Evolutionary conservation across 1,140 invertebrate species (phyloP).

Genomic region (Apocrypta bakeri): DNA sequence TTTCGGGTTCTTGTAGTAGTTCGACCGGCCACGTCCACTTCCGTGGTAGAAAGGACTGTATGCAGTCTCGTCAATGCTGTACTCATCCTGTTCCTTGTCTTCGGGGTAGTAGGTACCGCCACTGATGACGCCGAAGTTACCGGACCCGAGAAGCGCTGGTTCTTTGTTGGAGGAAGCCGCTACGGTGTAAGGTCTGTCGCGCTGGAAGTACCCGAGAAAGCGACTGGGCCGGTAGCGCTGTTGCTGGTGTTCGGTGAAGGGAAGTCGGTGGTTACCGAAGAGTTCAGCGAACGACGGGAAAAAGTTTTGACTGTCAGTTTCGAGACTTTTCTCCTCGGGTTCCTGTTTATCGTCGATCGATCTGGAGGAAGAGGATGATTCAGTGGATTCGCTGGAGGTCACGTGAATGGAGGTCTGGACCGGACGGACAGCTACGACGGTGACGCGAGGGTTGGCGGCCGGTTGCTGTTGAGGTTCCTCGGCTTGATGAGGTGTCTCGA

Average conservation of each 20-base stretch:
- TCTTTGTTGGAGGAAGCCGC: constrained; percentile 61
- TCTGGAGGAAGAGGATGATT: background rate
- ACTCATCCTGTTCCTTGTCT: constrained; percentile 76
- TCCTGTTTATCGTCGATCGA: background rate
- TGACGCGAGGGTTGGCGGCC: background rate
- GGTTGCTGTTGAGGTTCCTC: background rate
- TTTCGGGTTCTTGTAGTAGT: constrained; percentile 75
- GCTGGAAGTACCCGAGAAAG: constrained; percentile 70
- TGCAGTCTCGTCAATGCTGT: constrained; percentile 69
- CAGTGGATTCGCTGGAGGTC: constrained; percentile 36
- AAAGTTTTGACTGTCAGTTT: constrained; percentile 72
- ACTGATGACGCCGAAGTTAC: constrained; percentile 90
- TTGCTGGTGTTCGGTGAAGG: constrained; percentile 67
- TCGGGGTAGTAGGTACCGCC: constrained; percentile 89
- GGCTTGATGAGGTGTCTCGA: background rate
- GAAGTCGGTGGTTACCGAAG: constrained; percentile 68
- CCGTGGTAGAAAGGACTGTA: constrained; percentile 81
- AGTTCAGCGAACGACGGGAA: constrained; percentile 75
- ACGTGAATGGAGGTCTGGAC: constrained; percentile 34
- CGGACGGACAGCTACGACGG: constrained; percentile 25
- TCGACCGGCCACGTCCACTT: constrained; percentile 78
- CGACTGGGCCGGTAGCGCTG: constrained; percentile 69
- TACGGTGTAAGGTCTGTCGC: constrained; percentile 66
- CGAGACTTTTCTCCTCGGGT: constrained; percentile 65
- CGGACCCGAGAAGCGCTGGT: constrained; percentile 83